These are phyloP conservation scores for Cyphomyrus plagiostoma DNA, from an alignment of 2,113 vertebrate species.

Conservation along the genomic window DNA sequence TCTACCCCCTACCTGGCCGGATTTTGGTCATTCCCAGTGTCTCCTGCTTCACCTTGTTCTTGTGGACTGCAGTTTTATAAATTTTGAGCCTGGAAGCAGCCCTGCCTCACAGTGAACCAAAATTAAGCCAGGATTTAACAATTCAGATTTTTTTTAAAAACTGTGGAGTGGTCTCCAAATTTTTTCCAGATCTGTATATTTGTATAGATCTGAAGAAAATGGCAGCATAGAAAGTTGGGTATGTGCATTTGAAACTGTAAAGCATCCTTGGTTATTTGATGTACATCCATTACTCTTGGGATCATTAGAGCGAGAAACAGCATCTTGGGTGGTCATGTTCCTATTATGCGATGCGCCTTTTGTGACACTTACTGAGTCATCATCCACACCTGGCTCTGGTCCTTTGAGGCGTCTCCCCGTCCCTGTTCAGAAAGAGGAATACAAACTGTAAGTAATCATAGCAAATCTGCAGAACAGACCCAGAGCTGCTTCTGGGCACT, in stretches of 20 bases:
- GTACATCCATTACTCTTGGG: neutral
- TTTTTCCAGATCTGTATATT: neutral
- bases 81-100: neutral
- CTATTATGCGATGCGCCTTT: neutral
- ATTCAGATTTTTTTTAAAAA: neutral
- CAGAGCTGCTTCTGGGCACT: neutral
- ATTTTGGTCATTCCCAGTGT: neutral
- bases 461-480: neutral
- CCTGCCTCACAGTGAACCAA: neutral
- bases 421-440: constrained; percentile 41
- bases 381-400: constrained; percentile 49
- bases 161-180: neutral
- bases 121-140: neutral
- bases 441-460: constrained; percentile 3
- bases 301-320: neutral
- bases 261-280: neutral
- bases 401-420: constrained; percentile 52
- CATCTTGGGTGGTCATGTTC: neutral
- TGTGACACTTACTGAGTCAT: constrained; percentile 59
- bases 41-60: neutral
- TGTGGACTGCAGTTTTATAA: neutral
- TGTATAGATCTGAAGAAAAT: neutral
- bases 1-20: neutral
- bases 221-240: neutral
- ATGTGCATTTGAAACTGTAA: neutral